Evolutionary conservation across 2,113 vertebrate species (phyloP).

Genomic region (Coregonus clupeaformis): DNA sequence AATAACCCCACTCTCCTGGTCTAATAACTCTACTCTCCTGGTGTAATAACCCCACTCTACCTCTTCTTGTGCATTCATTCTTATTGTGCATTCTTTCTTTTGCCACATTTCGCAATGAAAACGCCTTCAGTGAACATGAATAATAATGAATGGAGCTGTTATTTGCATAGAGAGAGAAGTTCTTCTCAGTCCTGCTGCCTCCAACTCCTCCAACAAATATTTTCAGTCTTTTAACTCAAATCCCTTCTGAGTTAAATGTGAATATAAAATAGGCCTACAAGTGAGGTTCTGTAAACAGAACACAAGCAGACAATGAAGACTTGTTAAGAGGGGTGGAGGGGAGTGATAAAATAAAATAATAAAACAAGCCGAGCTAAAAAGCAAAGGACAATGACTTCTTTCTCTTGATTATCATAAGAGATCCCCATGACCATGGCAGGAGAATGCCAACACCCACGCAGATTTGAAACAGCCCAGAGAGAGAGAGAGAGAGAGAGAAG

Average conservation of each 20-base stretch:
- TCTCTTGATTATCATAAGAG: conserved; percentile 11
- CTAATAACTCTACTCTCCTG: no score
- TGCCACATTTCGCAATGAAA: background rate
- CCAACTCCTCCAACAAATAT: background rate
- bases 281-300: conserved; percentile 5
- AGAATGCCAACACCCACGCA: background rate
- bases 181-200: background rate
- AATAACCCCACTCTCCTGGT: no score
- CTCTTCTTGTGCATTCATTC: no score
- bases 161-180: background rate
- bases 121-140: background rate
- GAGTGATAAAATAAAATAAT: background rate
- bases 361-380: background rate
- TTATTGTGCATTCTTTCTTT: background rate
- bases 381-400: background rate
- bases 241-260: background rate
- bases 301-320: background rate
- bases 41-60: no score
- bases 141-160: background rate
- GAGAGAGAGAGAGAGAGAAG: background rate
- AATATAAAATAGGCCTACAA: background rate
- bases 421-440: background rate
- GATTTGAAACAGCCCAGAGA: background rate
- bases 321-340: background rate
- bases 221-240: background rate